Evolutionary conservation across 2,797 vertebrate genomes (phyloP).

Genomic region (Antrozous pallidus): DNA sequence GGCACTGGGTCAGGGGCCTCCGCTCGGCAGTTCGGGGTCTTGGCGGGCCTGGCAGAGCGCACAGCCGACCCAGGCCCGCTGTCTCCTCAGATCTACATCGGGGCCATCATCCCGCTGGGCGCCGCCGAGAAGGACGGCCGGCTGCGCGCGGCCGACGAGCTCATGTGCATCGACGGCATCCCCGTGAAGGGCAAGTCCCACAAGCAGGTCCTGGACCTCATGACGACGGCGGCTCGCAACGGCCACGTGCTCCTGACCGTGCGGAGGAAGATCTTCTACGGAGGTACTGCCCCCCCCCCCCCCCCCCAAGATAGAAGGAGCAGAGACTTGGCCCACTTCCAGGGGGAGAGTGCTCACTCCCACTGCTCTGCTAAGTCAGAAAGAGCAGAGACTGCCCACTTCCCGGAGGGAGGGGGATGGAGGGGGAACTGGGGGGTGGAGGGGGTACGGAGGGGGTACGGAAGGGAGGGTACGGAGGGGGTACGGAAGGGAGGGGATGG

Average conservation of each 20-base stretch:
- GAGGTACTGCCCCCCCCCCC: constrained; percentile 82
- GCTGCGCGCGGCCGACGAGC: constrained; percentile 94
- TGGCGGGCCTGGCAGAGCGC: neutral
- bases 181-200: constrained; percentile 96
- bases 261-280: constrained; percentile 88
- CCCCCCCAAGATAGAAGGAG: neutral
- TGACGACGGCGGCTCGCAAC: constrained; percentile 97
- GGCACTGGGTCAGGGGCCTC: neutral
- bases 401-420: no score
- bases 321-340: neutral
- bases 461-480: no score
- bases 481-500: no score
- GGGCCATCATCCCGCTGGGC: constrained; percentile 95
- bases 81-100: constrained; percentile 92
- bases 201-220: constrained; percentile 97
- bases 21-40: neutral
- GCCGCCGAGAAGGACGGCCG: constrained; percentile 96
- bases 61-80: neutral
- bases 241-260: constrained; percentile 97
- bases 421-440: no score
- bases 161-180: constrained; percentile 95
- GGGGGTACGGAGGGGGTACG: no score
- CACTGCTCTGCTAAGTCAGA: no score
- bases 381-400: no score
- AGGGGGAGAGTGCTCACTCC: no score